Evolutionary conservation across 2,797 vertebrate genomes (phyloP), one percentile per base, ranked within the genome.

Genomic region (Centropyge bicolor): DNA sequence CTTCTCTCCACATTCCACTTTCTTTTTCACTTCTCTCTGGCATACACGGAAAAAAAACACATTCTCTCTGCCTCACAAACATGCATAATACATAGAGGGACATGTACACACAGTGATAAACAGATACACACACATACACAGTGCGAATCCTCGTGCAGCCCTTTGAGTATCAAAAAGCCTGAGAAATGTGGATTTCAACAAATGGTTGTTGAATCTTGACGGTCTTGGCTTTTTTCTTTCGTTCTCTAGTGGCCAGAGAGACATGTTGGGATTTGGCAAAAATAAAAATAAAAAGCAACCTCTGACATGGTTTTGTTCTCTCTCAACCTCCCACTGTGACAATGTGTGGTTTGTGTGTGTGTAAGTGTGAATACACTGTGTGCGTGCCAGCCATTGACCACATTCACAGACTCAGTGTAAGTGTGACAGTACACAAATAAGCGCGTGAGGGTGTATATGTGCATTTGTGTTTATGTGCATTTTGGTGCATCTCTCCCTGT

Each of bases 221-320:
- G 2, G 6, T 22, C 17, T 60, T 59, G 4, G 22, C 16, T 22
- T 56, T 35, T 57, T 57, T 8, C 3, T 0, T 57, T 56, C 5
- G 65, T 51, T 49, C 62, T 72, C 61, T 24, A 0, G 40, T 69
- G 67, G 38, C 43, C 49, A 43, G 0, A 65, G 63, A 49, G 13
- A 55, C 55, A 41, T 65, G 36, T 70, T 74, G 17, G 51, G 52
- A 61, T 64, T 71, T 74, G 19, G 36, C 8, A 20, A 35, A 81
- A 41, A 41, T 1, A 38, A 11, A 78, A 74, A 59, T 35, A 81
- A 83, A 59, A 64, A 56, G 11, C 1, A 51, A 70, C 43, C 64
- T 64, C 14, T 77, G 72, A 60, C 63, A 57, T 52, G 46, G 35
- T 76, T 81, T 59, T 70, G 55, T 83, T 74, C 12, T 75, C 60